Base-by-base conservation (phyloP, 2,888 invertebrate species). In the Eupithecia abbreviata region DNA sequence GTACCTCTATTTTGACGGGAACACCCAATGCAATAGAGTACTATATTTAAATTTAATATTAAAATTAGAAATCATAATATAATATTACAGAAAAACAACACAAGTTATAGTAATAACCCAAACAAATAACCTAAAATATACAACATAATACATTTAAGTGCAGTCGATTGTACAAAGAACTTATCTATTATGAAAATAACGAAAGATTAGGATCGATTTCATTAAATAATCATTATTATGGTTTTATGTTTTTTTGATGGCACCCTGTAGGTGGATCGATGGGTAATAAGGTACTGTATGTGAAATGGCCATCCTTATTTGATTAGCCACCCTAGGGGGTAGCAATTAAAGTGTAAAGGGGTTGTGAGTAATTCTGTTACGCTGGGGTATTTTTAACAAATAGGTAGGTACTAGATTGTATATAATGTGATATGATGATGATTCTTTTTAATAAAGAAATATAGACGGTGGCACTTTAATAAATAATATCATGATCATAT, bases 271-370 rank as follows among this genome's bases (percentile, higher is more conserved):
- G 58, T 58, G 30, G 62, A 30, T 62, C 62, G 62, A 62, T 62
- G 10, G 10, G 18, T 18, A 51, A 51, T 58, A 58, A 10, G 18
- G 30, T 62, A 62, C 18, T 18, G 10, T 62, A 30, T 62, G 18
- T 58, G 12, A 30, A 62, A 62, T 30, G 4, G 62, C 12, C 62
- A 62, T 62, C 62, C 62, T 62, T 62, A 62, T 62, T 62, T 62
- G 30, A 62, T 30, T 62, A 62, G 62, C 30, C 62, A 62, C 62
- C 62, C 62, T 30, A 62, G 62, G 30, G 55, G 62, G 55, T 58
- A 58, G 62, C 62, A 62, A 62, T 62, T 62, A 62, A 4, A 4
- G 18, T 62, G 4, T 30, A 12, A 62, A 12, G 30, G 62, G 62
- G 18, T 18, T 9, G 30, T n/a, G 30, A 30, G 62, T 58, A 18